Base-by-base conservation (phyloP, 2,888 invertebrate species). In the Apodemia zela region DNA sequence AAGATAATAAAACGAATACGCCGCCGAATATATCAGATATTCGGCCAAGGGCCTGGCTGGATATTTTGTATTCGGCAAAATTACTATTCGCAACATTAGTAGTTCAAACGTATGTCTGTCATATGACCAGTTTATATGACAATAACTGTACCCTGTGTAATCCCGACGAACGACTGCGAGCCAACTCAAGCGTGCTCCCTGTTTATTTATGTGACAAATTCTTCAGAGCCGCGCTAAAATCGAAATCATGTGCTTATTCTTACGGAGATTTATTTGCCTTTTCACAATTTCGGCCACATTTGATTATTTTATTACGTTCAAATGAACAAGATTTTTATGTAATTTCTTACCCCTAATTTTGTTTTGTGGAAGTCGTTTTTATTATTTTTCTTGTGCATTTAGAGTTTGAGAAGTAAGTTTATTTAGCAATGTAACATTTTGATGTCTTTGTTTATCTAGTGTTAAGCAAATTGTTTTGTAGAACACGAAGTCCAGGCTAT, bases 131-230 rank as follows among this genome's bases (percentile, higher is more conserved):
- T 5, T 2, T n/a, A 45, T 45, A 45, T 47, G 4, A 47, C 45
- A 47, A 8, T 57, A 29, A 57, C 54, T 57, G 29, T 57, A 57
- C 8, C 21, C 54, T 85, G 45, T 80, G 88, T 89, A 89, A 89
- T 88, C 88, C 87, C 83, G 78, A 77, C 77, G 78, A 82, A 80
- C 83, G 84, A 84, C 86, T 85, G 80, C 74, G 82, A 81, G 73
- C 77, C 82, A 81, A 85, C 85, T 88, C 84, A 79, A 85, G 82
- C 87, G 81, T 82, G 76, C 72, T 81, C 80, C 81, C 81, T 86
- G 87, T 89, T 90, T 89, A 90, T 88, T 89, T 89, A 88, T 85
- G 87, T 86, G 88, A 89, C 89, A 87, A 89, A 89, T 89, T 89
- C 85, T 81, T 81, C 85, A 78, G 79, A 85, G 82, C 79, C 81